These are phyloP conservation scores for Jacana jacana DNA, from an alignment of 2,113 vertebrate genomes.

Conservation along the genomic window DNA sequence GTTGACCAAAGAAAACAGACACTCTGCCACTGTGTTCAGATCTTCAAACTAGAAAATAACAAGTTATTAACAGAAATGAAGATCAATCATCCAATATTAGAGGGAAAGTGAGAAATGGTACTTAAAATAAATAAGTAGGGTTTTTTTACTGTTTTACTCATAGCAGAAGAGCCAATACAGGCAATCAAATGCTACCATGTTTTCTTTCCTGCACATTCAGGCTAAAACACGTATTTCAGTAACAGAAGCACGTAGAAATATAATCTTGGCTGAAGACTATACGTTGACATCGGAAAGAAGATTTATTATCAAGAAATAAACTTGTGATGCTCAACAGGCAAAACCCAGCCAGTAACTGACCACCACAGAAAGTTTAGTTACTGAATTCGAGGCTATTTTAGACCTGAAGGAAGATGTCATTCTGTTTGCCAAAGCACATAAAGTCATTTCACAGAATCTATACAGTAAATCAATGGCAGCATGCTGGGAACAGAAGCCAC, in stretches of 20 bases:
- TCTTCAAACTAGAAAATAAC: conserved; percentile 85
- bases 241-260: not conserved
- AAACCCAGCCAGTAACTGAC: not conserved
- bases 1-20: conserved; percentile 94
- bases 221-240: not conserved
- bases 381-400: not conserved
- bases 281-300: not conserved
- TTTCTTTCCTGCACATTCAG: not conserved
- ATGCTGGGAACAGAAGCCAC: not conserved
- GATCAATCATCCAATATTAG: not conserved
- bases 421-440: not conserved
- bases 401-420: not conserved
- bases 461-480: not conserved
- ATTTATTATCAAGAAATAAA: not conserved
- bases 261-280: not conserved
- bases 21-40: conserved; percentile 91
- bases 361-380: not conserved
- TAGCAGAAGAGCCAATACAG: not conserved
- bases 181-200: not conserved
- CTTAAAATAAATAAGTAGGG: not conserved
- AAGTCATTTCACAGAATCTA: not conserved
- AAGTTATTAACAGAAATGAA: not conserved
- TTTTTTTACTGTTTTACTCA: not conserved
- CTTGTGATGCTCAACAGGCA: not conserved
- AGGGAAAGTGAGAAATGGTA: not conserved